Percentiles rank a stretch among this genome's conserved stretches.
These are phyloP conservation scores for Hydrochoerus hydrochaeris DNA, from an alignment of 2,113 vertebrate species.

Conservation along the genomic window DNA sequence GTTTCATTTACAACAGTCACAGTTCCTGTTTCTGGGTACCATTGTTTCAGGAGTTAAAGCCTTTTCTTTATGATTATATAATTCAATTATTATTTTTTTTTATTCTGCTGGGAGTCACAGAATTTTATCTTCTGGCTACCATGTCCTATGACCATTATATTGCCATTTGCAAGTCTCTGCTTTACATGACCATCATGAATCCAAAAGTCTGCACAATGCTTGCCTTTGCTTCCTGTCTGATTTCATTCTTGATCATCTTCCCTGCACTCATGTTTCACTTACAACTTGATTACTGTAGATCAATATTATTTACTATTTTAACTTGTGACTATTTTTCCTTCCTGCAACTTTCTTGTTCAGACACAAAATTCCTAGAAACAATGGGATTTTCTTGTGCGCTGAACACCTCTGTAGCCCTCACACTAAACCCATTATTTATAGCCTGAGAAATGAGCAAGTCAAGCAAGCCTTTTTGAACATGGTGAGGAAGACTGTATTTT, in stretches of 20 bases:
- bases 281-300: conserved; percentile 51
- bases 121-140: conserved; percentile 69
- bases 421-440: conserved; percentile 76
- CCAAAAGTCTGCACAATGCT: background rate
- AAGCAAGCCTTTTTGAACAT: conserved; percentile 62
- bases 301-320: conserved; percentile 67
- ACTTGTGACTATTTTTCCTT: conserved; percentile 73
- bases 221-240: conserved; percentile 46
- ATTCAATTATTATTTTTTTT: conserved; percentile 77
- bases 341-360: conserved; percentile 67
- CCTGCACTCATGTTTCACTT: conserved; percentile 27
- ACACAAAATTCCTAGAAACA: conserved; percentile 40
- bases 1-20: conserved; percentile 68
- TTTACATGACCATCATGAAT: conserved; percentile 71
- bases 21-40: conserved; percentile 65
- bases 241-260: conserved; percentile 48
- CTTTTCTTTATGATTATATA: conserved; percentile 68
- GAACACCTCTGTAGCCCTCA: conserved; percentile 63
- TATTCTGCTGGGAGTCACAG: conserved; percentile 63
- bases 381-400: conserved; percentile 66
- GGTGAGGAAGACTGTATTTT: background rate
- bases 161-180: conserved; percentile 72
- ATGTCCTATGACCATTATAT: conserved; percentile 78
- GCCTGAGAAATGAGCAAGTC: conserved; percentile 69
- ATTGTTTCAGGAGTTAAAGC: conserved; percentile 66